These are phyloP conservation scores for Cacatua alba DNA, from an alignment of 2,113 vertebrate species.

Conservation along the genomic window DNA sequence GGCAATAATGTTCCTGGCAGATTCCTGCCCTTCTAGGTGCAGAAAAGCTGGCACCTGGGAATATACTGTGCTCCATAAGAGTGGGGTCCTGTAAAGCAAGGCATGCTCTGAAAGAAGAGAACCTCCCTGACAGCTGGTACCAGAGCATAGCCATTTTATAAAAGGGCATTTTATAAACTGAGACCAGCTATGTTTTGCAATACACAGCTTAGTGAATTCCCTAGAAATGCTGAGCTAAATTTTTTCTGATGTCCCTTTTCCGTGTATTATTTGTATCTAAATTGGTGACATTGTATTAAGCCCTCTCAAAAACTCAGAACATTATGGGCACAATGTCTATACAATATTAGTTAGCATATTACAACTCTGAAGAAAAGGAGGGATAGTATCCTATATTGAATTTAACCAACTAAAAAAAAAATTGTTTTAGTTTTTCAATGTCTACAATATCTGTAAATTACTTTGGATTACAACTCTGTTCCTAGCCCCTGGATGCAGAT, in stretches of 20 bases:
- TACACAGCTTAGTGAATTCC: not conserved
- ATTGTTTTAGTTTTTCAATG: not conserved
- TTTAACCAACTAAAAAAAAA: not conserved
- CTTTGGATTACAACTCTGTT: not conserved
- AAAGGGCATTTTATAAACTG: not conserved
- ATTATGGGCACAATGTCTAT: not conserved
- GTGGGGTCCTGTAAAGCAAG: fast-evolving
- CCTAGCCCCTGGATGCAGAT: not conserved
- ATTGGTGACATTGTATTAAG: not conserved
- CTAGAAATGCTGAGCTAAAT: not conserved
- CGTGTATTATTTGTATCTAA: not conserved
- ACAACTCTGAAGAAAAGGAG: not conserved
- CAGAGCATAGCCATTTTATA: not conserved
- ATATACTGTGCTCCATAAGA: fast-evolving
- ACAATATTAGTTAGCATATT: not conserved
- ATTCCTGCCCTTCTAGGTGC: not conserved
- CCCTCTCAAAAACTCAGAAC: not conserved
- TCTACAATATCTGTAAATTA: not conserved
- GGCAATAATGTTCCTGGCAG: not conserved
- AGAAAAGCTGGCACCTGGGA: not conserved
- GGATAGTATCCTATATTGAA: not conserved
- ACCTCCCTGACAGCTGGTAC: not conserved
- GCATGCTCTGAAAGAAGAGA: not conserved
- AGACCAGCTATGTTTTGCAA: not conserved
- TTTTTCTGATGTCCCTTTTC: not conserved